These are phyloP conservation scores for Picathartes gymnocephalus DNA, from an alignment of 2,113 vertebrate genomes.

Conservation along the genomic window DNA sequence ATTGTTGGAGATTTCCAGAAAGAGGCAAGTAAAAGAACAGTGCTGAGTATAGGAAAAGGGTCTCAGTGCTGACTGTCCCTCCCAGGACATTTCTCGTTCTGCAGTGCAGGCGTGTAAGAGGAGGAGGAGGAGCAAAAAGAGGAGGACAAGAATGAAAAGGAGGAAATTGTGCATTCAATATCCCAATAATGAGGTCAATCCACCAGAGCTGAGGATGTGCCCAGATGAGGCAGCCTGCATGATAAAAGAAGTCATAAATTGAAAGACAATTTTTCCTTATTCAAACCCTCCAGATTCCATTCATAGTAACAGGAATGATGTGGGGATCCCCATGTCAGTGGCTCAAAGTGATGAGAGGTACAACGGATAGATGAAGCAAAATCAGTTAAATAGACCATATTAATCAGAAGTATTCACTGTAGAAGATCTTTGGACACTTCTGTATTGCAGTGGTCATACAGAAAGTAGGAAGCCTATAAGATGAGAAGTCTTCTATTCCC, in stretches of 20 bases:
- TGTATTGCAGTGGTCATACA: not conserved
- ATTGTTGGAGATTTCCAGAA: not conserved
- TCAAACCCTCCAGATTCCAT: not conserved
- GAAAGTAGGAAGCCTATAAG: not conserved
- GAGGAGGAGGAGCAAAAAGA: not conserved
- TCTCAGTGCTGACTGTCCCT: fast-evolving
- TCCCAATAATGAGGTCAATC: not conserved
- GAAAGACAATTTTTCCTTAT: not conserved
- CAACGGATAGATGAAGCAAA: not conserved
- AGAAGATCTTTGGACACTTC: not conserved
- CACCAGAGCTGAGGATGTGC: not conserved
- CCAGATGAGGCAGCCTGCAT: not conserved
- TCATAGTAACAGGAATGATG: not conserved
- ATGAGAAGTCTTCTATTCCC: not conserved
- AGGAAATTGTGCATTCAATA: not conserved
- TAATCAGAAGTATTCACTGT: not conserved
- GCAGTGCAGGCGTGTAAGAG: not conserved
- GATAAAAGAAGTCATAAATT: not conserved
- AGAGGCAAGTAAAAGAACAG: not conserved
- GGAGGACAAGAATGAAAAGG: not conserved
- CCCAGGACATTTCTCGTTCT: fast-evolving
- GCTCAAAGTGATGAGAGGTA: not conserved
- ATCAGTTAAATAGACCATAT: not conserved
- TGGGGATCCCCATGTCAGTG: not conserved
- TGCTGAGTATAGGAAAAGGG: not conserved